Percentiles rank a stretch among this genome's conserved stretches.
Evolutionary conservation across 2,113 vertebrate genomes (phyloP).

Genomic region (Myanophis thanlyinensis): DNA sequence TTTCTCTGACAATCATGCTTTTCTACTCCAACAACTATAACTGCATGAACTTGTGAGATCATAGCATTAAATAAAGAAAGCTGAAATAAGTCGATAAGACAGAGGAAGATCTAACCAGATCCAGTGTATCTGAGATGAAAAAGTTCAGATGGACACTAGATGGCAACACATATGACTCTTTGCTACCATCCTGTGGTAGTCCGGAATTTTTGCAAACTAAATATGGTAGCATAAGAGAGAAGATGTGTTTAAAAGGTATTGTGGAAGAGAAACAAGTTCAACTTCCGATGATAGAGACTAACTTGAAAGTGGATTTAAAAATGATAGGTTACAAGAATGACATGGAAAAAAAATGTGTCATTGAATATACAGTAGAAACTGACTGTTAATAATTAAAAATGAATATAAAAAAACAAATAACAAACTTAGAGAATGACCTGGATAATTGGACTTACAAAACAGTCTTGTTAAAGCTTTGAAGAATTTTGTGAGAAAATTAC

Average conservation of each 20-base stretch:
- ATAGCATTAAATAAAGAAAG: not conserved
- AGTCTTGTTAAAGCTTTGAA: not conserved
- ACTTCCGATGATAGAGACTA: not conserved
- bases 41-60: not conserved
- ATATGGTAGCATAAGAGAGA: not conserved
- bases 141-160: not conserved
- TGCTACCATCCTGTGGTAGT: not conserved
- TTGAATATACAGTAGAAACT: not conserved
- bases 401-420: not conserved
- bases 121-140: not conserved
- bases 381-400: not conserved
- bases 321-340: not conserved
- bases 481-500: not conserved
- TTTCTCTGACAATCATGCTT: not conserved
- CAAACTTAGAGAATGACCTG: not conserved
- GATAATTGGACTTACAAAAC: not conserved
- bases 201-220: not conserved
- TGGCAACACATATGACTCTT: not conserved
- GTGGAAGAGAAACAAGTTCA: not conserved
- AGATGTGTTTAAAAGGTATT: not conserved
- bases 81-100: not conserved
- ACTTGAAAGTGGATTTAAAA: not conserved
- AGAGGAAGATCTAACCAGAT: not conserved
- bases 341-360: not conserved
- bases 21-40: not conserved